Evolutionary conservation across 1,140 invertebrate genomes (phyloP), one percentile per base, ranked within the genome.

Genomic region (Aphidius gifuensis): DNA sequence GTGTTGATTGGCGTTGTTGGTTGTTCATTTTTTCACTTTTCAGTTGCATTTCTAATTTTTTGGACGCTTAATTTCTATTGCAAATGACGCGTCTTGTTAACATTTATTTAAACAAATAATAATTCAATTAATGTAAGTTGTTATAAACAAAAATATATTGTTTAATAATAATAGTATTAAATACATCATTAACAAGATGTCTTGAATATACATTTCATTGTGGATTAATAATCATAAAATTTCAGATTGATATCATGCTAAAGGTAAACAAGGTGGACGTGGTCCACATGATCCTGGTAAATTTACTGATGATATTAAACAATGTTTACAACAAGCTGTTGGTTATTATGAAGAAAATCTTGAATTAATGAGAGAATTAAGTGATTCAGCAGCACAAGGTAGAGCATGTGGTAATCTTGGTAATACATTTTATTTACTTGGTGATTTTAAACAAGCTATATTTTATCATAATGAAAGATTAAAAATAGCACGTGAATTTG

Each of bases 381-480:
- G 88, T 40, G 97, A 99, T 76, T 86, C 91, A 40, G 90, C 92
- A 16, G 95, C 94, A 1, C 92, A 96, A 81, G 97, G 96, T 1
- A 83, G 96, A 66, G 95, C 96, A 2, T 98, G 94, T 80, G 97
- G 96, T 5, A 99, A 99, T 81, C 83, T 99, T 43, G 97, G 96
- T 47, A 99, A 98, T 78, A 97, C 95, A 0, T 93, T 94, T 81
- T 98, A 99, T 80, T 81, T 98, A 0, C 82, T 99, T 1, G 95
- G 95, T 16, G 92, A 98, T 78, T 98, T 96, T 77, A 82, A 86
- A 7, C 84, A 90, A 73, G 93, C 94, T 21, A 93, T 97, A 68
- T 81, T 85, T 65, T 96, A 92, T 80, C 88, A 94, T 77, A 92
- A 96, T 77, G 94, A 98, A 85, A 85, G 96, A 68, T 80, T 98